phyloP scores from a whole-genome alignment of 2,113 vertebrate species.

The Dendrocopos noguchii region DNA sequence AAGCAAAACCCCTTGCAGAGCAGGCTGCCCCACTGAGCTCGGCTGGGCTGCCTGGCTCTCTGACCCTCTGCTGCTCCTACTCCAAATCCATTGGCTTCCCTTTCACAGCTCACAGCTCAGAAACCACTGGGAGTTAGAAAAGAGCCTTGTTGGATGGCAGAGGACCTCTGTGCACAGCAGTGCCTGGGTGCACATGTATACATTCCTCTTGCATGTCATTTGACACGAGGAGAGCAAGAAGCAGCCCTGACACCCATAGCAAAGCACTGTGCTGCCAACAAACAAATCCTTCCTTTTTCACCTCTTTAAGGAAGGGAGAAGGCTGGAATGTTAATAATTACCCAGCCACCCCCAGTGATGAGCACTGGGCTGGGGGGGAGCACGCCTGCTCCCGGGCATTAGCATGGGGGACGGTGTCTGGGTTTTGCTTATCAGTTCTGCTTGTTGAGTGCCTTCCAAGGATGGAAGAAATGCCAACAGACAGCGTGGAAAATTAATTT shows the following conservation, averaged over 20 bases:
- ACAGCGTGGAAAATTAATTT: slow-evolving; percentile 74
- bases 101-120: not conserved
- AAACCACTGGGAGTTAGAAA: fast-evolving
- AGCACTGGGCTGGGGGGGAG: not conserved
- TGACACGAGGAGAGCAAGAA: not conserved
- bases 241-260: not conserved
- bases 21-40: not conserved
- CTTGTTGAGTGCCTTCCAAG: slow-evolving; percentile 56
- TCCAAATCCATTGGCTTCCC: not conserved
- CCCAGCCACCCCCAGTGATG: not conserved
- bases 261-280: slow-evolving; percentile 8
- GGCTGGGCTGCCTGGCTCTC: not conserved
- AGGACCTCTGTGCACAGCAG: fast-evolving
- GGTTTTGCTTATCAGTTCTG: slow-evolving; percentile 70
- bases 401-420: not conserved
- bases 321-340: not conserved
- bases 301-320: not conserved
- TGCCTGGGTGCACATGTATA: not conserved
- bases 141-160: not conserved
- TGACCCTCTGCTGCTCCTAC: not conserved
- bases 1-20: fast-evolving
- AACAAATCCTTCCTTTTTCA: not conserved
- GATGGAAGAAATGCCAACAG: slow-evolving; percentile 53
- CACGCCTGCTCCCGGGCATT: not conserved
- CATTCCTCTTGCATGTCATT: not conserved